These are phyloP conservation scores for Heliothis peltigera DNA, from an alignment of 2,888 invertebrate genomes.

Conservation along the genomic window DNA sequence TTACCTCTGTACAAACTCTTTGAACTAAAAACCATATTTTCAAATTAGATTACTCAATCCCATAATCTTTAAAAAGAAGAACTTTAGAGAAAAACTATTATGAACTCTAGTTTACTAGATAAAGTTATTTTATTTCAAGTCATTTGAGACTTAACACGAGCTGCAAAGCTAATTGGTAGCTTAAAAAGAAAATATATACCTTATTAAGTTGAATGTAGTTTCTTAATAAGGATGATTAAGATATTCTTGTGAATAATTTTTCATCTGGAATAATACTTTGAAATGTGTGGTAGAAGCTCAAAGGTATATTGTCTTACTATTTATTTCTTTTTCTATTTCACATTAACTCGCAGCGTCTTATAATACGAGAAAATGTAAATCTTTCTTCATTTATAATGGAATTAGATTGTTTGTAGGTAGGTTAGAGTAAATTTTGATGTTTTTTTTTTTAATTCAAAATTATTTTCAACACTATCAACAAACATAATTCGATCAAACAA, in stretches of 20 bases:
- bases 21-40: neutral
- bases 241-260: neutral
- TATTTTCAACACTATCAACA: neutral
- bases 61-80: slow-evolving; percentile 13
- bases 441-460: too few relatives aligned
- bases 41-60: slow-evolving; percentile 4
- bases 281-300: too few relatives aligned
- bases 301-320: too few relatives aligned
- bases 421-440: too few relatives aligned
- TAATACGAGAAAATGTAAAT: too few relatives aligned
- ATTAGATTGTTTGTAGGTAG: neutral
- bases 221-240: too few relatives aligned
- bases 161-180: slow-evolving; percentile 11
- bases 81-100: slow-evolving; percentile 8
- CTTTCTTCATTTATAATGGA: neutral
- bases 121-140: slow-evolving; percentile 35
- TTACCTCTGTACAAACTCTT: neutral
- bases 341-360: too few relatives aligned
- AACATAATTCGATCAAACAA: neutral
- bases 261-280: neutral
- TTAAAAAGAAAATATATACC: slow-evolving; percentile 7
- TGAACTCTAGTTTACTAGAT: slow-evolving; percentile 13
- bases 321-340: too few relatives aligned
- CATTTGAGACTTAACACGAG: slow-evolving; percentile 3
- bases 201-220: neutral